A percentile compares a stretch with the other conserved stretches of the same genome.
Conservation (phyloP, 2,113 vertebrate species). For the Paramormyrops kingsleyae region DNA sequence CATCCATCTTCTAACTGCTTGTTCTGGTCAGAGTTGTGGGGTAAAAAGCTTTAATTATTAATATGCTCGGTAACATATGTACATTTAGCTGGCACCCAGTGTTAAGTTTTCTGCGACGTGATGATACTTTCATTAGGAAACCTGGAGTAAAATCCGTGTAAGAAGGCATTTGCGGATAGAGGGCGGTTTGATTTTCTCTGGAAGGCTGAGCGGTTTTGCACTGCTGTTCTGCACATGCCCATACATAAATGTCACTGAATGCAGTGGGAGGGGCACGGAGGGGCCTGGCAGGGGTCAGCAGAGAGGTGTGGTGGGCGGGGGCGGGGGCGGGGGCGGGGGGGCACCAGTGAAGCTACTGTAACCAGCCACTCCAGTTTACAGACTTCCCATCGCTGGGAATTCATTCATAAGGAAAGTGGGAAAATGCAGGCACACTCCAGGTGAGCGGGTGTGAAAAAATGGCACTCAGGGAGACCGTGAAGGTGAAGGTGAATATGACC, state of each 20-base stretch:
- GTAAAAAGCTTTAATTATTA: not conserved
- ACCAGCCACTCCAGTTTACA: not conserved
- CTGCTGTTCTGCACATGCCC: not conserved
- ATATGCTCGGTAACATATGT: not conserved
- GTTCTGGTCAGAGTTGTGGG: not conserved
- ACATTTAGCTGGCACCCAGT: not conserved
- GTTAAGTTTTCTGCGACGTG: not conserved
- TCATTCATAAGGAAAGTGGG: conserved; percentile 7
- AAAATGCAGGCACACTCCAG: not conserved
- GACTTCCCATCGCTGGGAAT: not conserved
- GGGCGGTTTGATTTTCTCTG: not conserved
- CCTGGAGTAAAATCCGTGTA: not conserved
- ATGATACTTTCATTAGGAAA: not conserved
- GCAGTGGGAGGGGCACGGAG: not conserved
- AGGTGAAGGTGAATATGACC: not conserved
- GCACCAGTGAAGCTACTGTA: not conserved
- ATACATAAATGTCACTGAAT: not conserved
- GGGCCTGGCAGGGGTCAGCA: not conserved
- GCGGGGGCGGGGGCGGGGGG: no score
- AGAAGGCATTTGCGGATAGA: not conserved
- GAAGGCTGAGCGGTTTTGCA: not conserved
- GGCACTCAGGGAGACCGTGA: not conserved
- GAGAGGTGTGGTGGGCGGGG: not conserved
- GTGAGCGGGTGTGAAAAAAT: conserved; percentile 2
- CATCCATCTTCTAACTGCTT: not conserved